Evolutionary conservation across 2,888 invertebrate species (phyloP).

Genomic region (Mythimna vitellina): DNA sequence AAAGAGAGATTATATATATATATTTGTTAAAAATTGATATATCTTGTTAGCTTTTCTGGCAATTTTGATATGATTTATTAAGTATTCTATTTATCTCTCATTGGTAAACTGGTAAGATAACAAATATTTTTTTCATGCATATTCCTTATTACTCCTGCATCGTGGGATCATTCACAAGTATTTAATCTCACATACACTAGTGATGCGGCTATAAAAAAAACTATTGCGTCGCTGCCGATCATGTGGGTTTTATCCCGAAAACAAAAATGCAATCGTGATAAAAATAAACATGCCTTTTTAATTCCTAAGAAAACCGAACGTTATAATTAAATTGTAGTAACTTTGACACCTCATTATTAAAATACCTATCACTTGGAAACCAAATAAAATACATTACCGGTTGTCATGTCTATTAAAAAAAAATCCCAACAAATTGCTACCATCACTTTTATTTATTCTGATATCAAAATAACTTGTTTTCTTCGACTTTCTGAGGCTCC

Average conservation of each 20-base stretch:
- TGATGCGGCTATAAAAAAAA: no score
- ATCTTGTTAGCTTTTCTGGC: no score
- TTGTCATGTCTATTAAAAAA: neutral
- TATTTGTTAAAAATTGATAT: no score
- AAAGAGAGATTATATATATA: no score
- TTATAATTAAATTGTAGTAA: neutral
- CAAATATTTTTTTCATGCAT: no score
- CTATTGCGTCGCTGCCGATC: no score
- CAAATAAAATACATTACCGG: neutral
- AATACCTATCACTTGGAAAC: neutral
- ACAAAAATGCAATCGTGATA: neutral
- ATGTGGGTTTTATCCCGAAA: neutral
- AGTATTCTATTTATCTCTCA: no score
- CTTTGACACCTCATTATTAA: neutral
- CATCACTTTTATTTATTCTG: neutral
- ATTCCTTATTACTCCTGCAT: no score
- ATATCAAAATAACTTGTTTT: neutral
- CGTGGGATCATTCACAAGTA: no score
- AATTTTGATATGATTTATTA: no score
- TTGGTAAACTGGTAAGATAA: no score
- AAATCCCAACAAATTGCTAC: constrained; percentile 4
- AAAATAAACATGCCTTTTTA: neutral
- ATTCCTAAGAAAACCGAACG: neutral
- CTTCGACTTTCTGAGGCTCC: neutral
- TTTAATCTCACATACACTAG: no score